Conservation (phyloP, 1,140 invertebrate species). For the Drosophila pseudoananassae region DNA sequence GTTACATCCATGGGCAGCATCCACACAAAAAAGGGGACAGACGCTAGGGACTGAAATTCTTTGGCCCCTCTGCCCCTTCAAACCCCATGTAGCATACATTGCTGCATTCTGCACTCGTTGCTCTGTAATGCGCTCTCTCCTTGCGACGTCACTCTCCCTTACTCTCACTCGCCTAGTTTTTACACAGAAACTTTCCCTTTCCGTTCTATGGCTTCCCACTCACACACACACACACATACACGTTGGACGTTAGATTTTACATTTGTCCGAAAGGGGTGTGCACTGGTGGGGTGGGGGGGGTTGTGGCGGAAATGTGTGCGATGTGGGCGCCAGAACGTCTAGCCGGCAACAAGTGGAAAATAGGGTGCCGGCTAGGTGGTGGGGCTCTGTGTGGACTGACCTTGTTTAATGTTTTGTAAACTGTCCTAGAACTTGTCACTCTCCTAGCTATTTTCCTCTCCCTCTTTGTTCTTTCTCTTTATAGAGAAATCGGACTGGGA, state of each 20-base stretch:
- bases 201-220: conserved; percentile 32
- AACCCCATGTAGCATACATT: background rate
- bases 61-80: no score
- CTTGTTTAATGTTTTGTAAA: conserved; percentile 62
- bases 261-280: conserved; percentile 57
- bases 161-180: conserved; percentile 65
- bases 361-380: background rate
- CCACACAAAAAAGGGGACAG: conserved; percentile 4
- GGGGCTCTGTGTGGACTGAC: conserved; percentile 44
- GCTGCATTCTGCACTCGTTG: conserved; percentile 10
- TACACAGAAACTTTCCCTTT: conserved; percentile 78
- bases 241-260: conserved; percentile 74
- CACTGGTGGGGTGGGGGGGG: conserved; percentile 8
- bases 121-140: conserved; percentile 45
- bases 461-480: background rate
- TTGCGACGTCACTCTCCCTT: conserved; percentile 28
- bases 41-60: background rate
- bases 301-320: conserved; percentile 24
- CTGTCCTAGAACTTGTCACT: conserved; percentile 47
- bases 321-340: conserved; percentile 44
- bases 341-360: conserved; percentile 67
- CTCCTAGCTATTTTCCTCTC: background rate
- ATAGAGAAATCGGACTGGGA: conserved; percentile 3
- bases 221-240: conserved; percentile 10
- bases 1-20: conserved; percentile 1